phyloP scores from a whole-genome alignment of 2,113 vertebrate genomes.

The Scolopax mira region DNA sequence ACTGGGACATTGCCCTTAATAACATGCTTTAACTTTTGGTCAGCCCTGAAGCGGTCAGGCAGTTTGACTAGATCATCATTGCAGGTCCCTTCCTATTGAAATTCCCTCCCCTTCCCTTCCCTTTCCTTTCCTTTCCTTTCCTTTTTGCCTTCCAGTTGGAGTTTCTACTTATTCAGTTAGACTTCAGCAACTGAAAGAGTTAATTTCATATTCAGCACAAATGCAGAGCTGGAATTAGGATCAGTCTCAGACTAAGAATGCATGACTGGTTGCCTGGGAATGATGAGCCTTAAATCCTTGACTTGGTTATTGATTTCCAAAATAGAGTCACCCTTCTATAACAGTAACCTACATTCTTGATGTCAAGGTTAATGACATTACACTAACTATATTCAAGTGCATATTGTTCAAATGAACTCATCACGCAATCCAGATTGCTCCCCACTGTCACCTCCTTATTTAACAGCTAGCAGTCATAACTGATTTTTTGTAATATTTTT shows the following conservation, averaged over 20 bases:
- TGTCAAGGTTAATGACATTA: slow-evolving; percentile 55
- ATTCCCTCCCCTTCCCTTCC: too few species aligned
- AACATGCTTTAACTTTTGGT: neutral
- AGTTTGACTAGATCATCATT: neutral
- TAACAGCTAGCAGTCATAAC: neutral
- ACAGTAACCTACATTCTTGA: neutral
- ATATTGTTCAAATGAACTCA: neutral
- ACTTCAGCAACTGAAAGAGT: neutral
- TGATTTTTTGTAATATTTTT: slow-evolving; percentile 12
- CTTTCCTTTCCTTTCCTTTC: too few species aligned
- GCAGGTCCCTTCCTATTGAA: neutral
- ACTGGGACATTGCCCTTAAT: neutral
- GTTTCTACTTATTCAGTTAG: neutral
- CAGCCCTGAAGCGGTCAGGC: neutral
- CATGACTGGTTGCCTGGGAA: slow-evolving; percentile 1
- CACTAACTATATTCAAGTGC: neutral
- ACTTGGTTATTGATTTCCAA: neutral
- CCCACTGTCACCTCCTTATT: neutral
- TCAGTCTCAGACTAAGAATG: neutral
- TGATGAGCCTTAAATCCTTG: neutral
- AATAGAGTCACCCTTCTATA: neutral
- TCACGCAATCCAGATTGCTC: slow-evolving; percentile 16
- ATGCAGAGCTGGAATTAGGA: neutral
- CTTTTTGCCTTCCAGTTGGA: neutral
- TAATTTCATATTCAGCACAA: neutral